Conservation (phyloP, 2,797 vertebrate species). For the Euthynnus affinis region DNA sequence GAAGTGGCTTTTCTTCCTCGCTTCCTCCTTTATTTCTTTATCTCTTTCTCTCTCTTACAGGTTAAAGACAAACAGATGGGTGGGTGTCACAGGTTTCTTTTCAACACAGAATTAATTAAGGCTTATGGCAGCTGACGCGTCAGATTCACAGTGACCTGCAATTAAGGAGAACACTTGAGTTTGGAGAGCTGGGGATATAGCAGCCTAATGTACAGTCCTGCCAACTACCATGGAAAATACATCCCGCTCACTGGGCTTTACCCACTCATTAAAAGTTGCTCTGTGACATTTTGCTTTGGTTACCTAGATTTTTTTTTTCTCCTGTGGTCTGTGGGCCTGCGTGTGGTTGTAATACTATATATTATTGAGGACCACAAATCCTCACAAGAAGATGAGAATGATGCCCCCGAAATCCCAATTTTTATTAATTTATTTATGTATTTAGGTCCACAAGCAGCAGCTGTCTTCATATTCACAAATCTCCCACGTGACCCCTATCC, state of each 20-base stretch:
- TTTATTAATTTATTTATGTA: too few species aligned
- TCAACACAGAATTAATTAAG: slow-evolving; percentile 80
- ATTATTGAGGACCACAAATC: neutral
- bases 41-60: slow-evolving; percentile 53
- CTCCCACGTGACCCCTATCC: too few species aligned
- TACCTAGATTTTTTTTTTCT: neutral
- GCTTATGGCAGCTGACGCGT: slow-evolving; percentile 78
- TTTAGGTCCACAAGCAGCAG: too few species aligned
- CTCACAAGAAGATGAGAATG: neutral
- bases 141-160: slow-evolving; percentile 81
- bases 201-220: slow-evolving; percentile 31
- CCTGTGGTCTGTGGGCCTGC: slow-evolving; percentile 21
- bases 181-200: slow-evolving; percentile 58
- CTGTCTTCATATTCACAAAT: too few species aligned
- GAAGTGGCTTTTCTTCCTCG: neutral
- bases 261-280: slow-evolving; percentile 55
- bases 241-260: slow-evolving; percentile 38
- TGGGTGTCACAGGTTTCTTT: slow-evolving; percentile 63
- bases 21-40: neutral
- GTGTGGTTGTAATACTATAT: slow-evolving; percentile 1
- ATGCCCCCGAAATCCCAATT: neutral
- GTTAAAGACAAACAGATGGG: slow-evolving; percentile 79
- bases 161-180: slow-evolving; percentile 81
- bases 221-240: slow-evolving; percentile 41
- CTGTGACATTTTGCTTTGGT: slow-evolving; percentile 56